Evolutionary conservation across 2,113 vertebrate genomes (phyloP).

Genomic region (Chroicocephalus ridibundus): DNA sequence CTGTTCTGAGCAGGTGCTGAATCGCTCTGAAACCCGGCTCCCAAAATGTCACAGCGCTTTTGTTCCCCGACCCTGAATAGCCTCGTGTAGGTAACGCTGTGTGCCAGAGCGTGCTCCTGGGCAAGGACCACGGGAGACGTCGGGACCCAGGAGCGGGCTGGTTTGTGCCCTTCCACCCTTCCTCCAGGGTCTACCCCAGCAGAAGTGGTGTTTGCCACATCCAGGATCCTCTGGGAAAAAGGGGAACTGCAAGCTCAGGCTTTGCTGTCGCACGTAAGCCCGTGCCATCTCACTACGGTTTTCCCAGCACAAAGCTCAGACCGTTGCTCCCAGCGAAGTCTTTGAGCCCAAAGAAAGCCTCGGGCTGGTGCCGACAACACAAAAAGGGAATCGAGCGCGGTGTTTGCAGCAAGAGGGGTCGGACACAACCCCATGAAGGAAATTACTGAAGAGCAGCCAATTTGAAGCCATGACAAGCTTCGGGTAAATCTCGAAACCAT

Average conservation of each 20-base stretch:
- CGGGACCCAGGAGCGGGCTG: fast-evolving
- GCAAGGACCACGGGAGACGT: fast-evolving
- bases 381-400: not conserved
- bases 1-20: not conserved
- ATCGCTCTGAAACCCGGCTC: not conserved
- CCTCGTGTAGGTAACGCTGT: fast-evolving
- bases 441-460: not conserved
- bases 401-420: not conserved
- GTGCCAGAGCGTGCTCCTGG: not conserved
- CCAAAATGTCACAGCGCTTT: not conserved
- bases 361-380: not conserved
- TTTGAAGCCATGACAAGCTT: not conserved
- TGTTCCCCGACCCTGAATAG: not conserved
- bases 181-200: not conserved
- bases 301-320: not conserved
- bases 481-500: not conserved
- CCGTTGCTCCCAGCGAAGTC: not conserved
- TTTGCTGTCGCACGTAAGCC: not conserved
- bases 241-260: not conserved
- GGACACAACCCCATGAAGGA: not conserved
- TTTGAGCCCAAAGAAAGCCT: not conserved
- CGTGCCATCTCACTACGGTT: fast-evolving
- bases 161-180: not conserved
- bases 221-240: not conserved
- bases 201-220: not conserved